A percentile compares a stretch with the other conserved stretches of the same genome.
Evolutionary conservation across 2,888 invertebrate species (phyloP).

Genomic region (Ophion obscuratus): DNA sequence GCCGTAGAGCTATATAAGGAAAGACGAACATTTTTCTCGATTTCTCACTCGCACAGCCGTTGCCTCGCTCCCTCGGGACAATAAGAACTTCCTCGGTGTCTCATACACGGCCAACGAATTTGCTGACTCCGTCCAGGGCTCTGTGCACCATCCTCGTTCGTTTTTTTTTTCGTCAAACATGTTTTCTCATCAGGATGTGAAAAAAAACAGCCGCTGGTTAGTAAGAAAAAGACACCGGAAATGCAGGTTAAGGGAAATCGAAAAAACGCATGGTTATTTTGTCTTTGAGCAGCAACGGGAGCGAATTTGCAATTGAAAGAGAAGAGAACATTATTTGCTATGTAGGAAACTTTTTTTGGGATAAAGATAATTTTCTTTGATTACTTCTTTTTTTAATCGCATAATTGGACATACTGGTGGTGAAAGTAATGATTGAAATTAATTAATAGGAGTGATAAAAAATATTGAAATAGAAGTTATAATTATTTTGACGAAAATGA

Average conservation of each 20-base stretch:
- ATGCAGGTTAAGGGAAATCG: background rate
- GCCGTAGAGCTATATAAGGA: constrained; percentile 27
- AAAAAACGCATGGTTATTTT: no score
- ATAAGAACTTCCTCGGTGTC: constrained; percentile 30
- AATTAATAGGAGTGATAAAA: no score
- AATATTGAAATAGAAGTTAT: no score
- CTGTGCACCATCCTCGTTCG: background rate
- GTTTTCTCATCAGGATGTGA: background rate
- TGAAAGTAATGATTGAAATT: no score
- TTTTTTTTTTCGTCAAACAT: constrained; percentile 7
- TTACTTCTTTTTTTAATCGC: no score
- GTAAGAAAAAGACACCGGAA: background rate
- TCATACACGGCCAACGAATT: constrained; percentile 1
- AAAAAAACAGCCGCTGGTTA: background rate
- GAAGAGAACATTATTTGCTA: no score
- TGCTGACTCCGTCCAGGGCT: constrained; percentile 32
- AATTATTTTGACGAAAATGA: no score
- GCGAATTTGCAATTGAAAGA: no score
- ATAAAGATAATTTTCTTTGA: no score
- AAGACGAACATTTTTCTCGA: constrained; percentile 38
- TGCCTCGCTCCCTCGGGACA: constrained; percentile 20
- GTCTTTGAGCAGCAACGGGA: no score
- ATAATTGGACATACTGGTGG: no score
- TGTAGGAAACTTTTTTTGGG: no score
- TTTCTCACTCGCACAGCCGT: constrained; percentile 19